Conservation (phyloP, 2,113 vertebrate genomes). For the Amblyornis subalaris region DNA sequence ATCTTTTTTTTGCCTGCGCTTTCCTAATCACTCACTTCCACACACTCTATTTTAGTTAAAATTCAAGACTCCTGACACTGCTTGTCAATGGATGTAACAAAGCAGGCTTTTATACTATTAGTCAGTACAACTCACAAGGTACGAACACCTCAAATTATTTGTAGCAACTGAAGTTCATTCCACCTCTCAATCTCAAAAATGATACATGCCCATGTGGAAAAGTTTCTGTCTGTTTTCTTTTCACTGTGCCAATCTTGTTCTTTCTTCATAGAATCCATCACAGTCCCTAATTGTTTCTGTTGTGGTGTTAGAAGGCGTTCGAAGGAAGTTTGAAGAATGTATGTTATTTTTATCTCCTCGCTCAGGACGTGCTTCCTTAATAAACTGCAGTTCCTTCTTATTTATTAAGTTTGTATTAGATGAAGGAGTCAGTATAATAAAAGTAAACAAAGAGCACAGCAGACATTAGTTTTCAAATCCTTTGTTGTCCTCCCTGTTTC, state of each 20-base stretch:
- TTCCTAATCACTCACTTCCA: not conserved
- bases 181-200: not conserved
- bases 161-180: not conserved
- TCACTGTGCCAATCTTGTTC: not conserved
- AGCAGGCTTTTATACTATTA: not conserved
- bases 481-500: not conserved
- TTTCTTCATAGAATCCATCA: not conserved
- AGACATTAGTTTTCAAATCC: not conserved
- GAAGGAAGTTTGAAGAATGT: not conserved
- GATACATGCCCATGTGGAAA: not conserved
- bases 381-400: not conserved
- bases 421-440: not conserved
- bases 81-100: not conserved
- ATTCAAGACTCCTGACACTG: not conserved
- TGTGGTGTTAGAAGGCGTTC: not conserved
- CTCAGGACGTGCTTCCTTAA: not conserved
- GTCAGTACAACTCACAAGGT: not conserved
- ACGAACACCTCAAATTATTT: not conserved
- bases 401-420: not conserved
- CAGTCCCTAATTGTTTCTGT: not conserved
- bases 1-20: not conserved
- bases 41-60: not conserved
- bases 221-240: not conserved
- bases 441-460: not conserved
- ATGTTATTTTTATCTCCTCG: not conserved